These are phyloP conservation scores for Aegithalos caudatus DNA, from an alignment of 2,113 vertebrate species.

Conservation along the genomic window DNA sequence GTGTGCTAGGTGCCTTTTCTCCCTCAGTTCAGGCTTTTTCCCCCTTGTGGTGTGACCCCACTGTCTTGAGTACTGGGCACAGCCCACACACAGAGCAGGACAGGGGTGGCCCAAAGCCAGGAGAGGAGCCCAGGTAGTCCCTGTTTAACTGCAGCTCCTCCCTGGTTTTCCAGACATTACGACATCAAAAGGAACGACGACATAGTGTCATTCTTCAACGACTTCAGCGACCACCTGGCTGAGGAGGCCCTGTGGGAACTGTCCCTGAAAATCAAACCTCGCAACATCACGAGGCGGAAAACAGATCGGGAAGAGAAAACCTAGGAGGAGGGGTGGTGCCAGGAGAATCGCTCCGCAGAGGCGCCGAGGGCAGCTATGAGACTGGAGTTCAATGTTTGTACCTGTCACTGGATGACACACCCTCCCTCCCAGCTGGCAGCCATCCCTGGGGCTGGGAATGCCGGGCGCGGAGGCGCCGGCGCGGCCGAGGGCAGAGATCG, in stretches of 20 bases:
- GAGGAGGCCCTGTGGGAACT: conserved; percentile 98
- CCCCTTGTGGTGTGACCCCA: neutral
- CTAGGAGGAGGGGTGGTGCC: conserved; percentile 68
- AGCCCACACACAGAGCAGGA: neutral
- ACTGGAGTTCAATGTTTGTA: conserved; percentile 45
- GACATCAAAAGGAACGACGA: conserved; percentile 94
- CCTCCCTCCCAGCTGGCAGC: conserved; percentile 25
- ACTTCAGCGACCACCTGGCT: conserved; percentile 97
- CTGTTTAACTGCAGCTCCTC: neutral
- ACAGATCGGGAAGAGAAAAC: conserved; percentile 96
- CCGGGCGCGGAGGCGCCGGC: neutral
- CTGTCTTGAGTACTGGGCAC: neutral
- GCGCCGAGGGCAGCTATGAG: conserved; percentile 45
- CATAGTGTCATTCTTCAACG: conserved; percentile 96
- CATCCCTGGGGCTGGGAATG: neutral
- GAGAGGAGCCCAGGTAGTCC: neutral
- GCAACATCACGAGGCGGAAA: conserved; percentile 89
- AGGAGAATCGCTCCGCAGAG: conserved; percentile 42
- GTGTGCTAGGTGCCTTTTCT: neutral
- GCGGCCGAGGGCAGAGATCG: neutral
- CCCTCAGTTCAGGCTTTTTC: neutral
- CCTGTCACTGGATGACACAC: conserved; percentile 37
- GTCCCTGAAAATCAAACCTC: conserved; percentile 96
- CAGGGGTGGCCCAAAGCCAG: neutral
- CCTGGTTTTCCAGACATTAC: conserved; percentile 82